Evolutionary conservation across 2,113 vertebrate genomes (phyloP).

Genomic region (Pseudorhombus dupliciocellatus): DNA sequence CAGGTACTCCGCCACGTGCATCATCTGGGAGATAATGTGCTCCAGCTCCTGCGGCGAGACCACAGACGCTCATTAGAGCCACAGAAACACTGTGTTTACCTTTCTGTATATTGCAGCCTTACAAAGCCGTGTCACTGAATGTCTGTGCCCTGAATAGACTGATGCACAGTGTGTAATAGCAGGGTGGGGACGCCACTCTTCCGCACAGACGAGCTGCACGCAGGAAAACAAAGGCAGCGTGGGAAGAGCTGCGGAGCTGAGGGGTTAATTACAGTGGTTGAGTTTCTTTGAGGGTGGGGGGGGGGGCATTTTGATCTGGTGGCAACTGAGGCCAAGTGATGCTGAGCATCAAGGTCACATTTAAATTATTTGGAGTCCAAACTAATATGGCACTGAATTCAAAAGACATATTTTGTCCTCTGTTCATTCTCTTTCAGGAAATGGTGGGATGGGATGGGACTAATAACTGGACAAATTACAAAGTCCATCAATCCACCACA

Average conservation of each 20-base stretch:
- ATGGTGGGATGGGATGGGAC: constrained; percentile 1
- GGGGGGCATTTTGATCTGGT: constrained; percentile 35
- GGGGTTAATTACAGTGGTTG: constrained; percentile 69
- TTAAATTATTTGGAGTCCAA: no score
- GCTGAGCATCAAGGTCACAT: no score
- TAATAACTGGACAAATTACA: constrained; percentile 20
- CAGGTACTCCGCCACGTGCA: constrained; percentile 95
- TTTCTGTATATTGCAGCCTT: constrained; percentile 45
- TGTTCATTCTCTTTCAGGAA: background rate
- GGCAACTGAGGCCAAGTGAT: constrained; percentile 1
- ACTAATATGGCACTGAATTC: background rate
- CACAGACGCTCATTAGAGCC: constrained; percentile 76
- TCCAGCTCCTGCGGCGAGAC: constrained; percentile 87
- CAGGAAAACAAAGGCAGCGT: constrained; percentile 59
- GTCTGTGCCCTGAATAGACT: constrained; percentile 37
- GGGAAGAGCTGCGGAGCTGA: constrained; percentile 53
- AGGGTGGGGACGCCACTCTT: constrained; percentile 53
- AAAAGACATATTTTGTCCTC: background rate
- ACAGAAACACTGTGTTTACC: constrained; percentile 78
- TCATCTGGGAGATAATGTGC: constrained; percentile 95
- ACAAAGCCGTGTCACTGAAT: constrained; percentile 21
- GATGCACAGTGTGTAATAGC: constrained; percentile 57
- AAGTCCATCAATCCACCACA: background rate
- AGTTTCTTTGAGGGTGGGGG: background rate
- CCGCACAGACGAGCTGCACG: constrained; percentile 9